phyloP scores from a whole-genome alignment of 2,113 vertebrate genomes.

The Emydocephalus ijimae region DNA sequence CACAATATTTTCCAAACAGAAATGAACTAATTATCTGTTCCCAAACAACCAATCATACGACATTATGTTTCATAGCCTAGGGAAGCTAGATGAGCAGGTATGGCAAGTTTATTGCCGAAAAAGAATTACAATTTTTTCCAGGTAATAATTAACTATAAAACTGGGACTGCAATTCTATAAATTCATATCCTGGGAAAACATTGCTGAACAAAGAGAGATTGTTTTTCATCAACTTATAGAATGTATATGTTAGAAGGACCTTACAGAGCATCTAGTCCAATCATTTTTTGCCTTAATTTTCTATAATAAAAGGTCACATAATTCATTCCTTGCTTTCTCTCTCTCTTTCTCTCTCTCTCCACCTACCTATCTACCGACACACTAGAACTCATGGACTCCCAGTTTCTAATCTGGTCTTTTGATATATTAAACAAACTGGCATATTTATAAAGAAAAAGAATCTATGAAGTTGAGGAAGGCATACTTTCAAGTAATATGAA shows the following conservation, averaged over 20 bases:
- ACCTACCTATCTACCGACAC: too few species aligned
- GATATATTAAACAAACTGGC: neutral
- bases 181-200: neutral
- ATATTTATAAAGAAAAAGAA: neutral
- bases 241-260: neutral
- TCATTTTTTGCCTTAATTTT: neutral
- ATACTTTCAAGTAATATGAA: neutral
- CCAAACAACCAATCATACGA: neutral
- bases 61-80: neutral
- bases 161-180: neutral
- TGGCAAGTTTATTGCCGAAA: slow-evolving; percentile 13
- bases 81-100: slow-evolving; percentile 10
- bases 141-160: slow-evolving; percentile 8
- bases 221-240: neutral
- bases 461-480: neutral
- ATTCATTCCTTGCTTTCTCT: neutral
- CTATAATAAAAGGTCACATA: neutral
- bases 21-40: neutral
- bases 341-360: neutral
- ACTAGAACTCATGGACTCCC: neutral
- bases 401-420: neutral
- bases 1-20: neutral
- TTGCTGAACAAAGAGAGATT: neutral
- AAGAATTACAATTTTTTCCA: neutral
- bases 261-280: neutral